Base-by-base conservation (phyloP, 2,797 vertebrate species). In the Chanos chanos region DNA sequence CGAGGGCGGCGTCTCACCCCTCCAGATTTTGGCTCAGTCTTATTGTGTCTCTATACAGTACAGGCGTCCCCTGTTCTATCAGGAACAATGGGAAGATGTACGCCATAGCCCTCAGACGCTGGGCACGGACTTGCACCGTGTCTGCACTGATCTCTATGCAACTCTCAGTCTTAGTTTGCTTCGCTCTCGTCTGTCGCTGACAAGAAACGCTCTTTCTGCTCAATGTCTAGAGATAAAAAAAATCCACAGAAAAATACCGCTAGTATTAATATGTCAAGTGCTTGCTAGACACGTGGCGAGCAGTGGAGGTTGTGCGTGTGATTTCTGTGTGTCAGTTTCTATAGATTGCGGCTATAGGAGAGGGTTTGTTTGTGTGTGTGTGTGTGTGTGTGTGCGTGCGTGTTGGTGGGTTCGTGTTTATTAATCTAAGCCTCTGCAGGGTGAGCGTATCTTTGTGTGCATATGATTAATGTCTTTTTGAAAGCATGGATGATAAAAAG, bases 51-150 rank as follows among this genome's bases (percentile, higher is more conserved):
- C 25, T 36, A 18, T 65, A 39, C 18, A 62, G 49, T 31, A 53
- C 44, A 33, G 39, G 47, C 28, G 19, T 49, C 31, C 31, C 53
- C 49, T 44, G 49, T 62, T 72, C 39, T 56, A 30, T 55, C 16
- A 18, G 27, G 52, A 47, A 72, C 55, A 72, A 72, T 64, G 36
- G 19, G 15, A 40, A 61, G 56, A 56, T 68, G 51, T 61, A 37
- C 37, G 34, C 18, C 54, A 33, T 41, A 47, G 21, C 24, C 48
- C 24, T 8, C 37, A 34, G 37, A 21, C 15, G 36, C n/a, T 9
- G 24, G 28, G 7, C 13, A 59, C 49, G 49, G 21, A 48, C 22
- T 19, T 54, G 25, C 43, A 41, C 41, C 40, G 25, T 7, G 13
- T 7, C 15, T 16, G 40, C 7, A 43, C 24, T 52, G 44, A 56